Evolutionary conservation across 64 coral and sea anemone species (phyloP).

Genomic region (Anthopleura sola): DNA sequence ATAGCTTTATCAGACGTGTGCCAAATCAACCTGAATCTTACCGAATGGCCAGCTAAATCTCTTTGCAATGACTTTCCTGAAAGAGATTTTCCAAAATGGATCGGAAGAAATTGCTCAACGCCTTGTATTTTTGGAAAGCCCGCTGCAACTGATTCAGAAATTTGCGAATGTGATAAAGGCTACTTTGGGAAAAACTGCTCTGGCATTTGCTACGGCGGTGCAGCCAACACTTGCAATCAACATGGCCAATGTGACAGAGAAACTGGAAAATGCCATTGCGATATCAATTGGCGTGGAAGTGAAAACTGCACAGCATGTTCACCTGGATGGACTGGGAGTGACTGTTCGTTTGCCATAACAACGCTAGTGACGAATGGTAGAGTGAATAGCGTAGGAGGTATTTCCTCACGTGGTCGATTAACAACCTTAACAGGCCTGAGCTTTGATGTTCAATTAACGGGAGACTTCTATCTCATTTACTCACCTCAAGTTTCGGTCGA

Average conservation of each 20-base stretch:
- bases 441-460: constrained; percentile 56
- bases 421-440: constrained; percentile 77
- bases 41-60: constrained; percentile 69
- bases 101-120: constrained; percentile 72
- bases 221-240: constrained; percentile 54
- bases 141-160: constrained; percentile 25
- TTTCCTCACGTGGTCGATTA: constrained; percentile 48
- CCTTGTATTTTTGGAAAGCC: constrained; percentile 77
- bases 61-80: constrained; percentile 83
- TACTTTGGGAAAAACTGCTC: constrained; percentile 79
- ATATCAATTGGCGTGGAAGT: constrained; percentile 84
- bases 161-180: constrained; percentile 69
- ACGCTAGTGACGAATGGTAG: not conserved
- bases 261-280: constrained; percentile 70
- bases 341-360: constrained; percentile 74
- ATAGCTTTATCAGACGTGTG: constrained; percentile 83
- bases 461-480: constrained; percentile 87
- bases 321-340: constrained; percentile 66
- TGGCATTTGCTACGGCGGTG: constrained; percentile 68
- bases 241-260: constrained; percentile 68
- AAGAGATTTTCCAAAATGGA: constrained; percentile 86
- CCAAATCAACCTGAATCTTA: constrained; percentile 51
- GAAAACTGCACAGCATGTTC: constrained; percentile 74
- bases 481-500: constrained; percentile 45
- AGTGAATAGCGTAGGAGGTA: constrained; percentile 33